Conservation (phyloP, 1,140 invertebrate species). For the Polyergus mexicanus region DNA sequence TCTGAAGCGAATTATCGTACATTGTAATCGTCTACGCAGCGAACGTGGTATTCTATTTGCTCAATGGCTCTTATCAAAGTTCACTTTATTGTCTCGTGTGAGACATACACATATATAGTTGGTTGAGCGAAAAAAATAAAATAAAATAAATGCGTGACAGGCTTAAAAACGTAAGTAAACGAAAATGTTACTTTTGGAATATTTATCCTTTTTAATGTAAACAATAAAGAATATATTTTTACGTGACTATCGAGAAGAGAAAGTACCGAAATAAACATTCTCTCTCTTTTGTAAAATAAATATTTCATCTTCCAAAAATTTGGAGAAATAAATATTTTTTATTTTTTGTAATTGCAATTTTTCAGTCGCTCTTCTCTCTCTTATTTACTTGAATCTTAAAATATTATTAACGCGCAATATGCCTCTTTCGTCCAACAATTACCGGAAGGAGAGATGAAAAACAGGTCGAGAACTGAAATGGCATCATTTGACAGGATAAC, state of each 20-base stretch:
- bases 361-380: too few species aligned
- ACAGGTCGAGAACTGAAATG: constrained; percentile 42
- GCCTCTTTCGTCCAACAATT: constrained; percentile 15
- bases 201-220: not conserved
- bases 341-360: not conserved
- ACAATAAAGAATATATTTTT: not conserved
- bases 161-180: not conserved
- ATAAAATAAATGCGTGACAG: not conserved
- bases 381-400: not conserved
- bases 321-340: not conserved
- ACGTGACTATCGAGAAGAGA: not conserved
- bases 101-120: not conserved
- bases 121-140: not conserved
- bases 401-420: not conserved
- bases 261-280: not conserved
- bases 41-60: constrained; percentile 24
- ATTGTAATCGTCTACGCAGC: not conserved
- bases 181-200: not conserved
- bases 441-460: not conserved
- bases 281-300: not conserved
- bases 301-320: not conserved
- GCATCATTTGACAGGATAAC: constrained; percentile 49
- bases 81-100: not conserved
- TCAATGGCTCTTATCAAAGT: not conserved
- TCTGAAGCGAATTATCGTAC: constrained; percentile 21